Evolutionary conservation across 2,888 invertebrate genomes (phyloP).

Genomic region (Melitaea athalia): DNA sequence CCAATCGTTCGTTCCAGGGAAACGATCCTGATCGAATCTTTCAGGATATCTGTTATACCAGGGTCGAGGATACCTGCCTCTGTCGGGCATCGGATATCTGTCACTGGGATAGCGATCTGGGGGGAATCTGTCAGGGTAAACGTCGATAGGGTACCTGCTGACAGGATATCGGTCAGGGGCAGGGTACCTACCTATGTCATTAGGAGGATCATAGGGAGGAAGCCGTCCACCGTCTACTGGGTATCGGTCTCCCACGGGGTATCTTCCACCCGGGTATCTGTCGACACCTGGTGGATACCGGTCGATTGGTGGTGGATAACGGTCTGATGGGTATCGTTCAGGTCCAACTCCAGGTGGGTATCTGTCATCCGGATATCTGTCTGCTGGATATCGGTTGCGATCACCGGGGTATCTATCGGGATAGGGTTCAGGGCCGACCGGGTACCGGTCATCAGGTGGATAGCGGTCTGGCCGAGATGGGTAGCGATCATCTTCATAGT

Average conservation of each 20-base stretch:
- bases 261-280: constrained; percentile 77
- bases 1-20: constrained; percentile 61
- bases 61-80: constrained; percentile 62
- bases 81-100: constrained; percentile 71
- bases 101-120: constrained; percentile 73
- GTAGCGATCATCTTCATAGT: constrained; percentile 76
- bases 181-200: constrained; percentile 67
- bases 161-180: constrained; percentile 66
- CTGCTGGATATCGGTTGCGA: constrained; percentile 58
- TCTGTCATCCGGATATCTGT: constrained; percentile 74
- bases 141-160: constrained; percentile 67
- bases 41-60: constrained; percentile 74
- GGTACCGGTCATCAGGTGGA: constrained; percentile 70
- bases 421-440: constrained; percentile 68
- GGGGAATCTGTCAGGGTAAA: constrained; percentile 65
- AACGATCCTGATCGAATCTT: constrained; percentile 76
- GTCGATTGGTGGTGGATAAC: constrained; percentile 73
- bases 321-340: constrained; percentile 70
- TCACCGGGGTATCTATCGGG: constrained; percentile 63
- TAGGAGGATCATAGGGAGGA: constrained; percentile 54
- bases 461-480: constrained; percentile 77
- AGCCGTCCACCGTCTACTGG: constrained; percentile 68
- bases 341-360: constrained; percentile 70
- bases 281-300: constrained; percentile 75
- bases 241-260: constrained; percentile 67